Conservation (phyloP, 2,888 invertebrate genomes). For the Drymonia ruficornis region DNA sequence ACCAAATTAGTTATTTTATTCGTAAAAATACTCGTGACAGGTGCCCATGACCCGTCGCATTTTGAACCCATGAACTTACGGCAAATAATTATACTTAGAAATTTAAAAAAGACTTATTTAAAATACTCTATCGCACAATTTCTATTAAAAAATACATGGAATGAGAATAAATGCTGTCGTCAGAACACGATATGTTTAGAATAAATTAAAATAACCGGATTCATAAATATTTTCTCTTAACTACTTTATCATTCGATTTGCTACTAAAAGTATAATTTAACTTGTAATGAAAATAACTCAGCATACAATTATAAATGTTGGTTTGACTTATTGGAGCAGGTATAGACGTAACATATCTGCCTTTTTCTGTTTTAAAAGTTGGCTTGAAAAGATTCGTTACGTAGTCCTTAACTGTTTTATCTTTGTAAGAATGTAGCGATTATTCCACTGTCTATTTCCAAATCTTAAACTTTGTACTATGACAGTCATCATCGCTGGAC, state of each 20-base stretch:
- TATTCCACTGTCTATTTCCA: too few relatives aligned
- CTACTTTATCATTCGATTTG: neutral
- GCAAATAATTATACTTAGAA: constrained; percentile 5
- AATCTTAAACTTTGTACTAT: neutral
- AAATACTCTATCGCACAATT: neutral
- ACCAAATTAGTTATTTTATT: constrained; percentile 3
- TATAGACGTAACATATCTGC: too few relatives aligned
- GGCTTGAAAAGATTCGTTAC: too few relatives aligned
- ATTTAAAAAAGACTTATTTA: neutral
- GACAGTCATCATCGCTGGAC: constrained; percentile 24
- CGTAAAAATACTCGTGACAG: constrained; percentile 15
- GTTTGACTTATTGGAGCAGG: too few relatives aligned
- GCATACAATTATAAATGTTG: too few relatives aligned
- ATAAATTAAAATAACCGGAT: neutral
- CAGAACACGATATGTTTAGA: neutral
- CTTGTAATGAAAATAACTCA: too few relatives aligned
- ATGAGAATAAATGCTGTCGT: neutral
- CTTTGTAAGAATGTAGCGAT: too few relatives aligned
- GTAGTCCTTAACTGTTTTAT: too few relatives aligned
- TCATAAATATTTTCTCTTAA: constrained; percentile 4
- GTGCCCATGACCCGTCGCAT: constrained; percentile 19
- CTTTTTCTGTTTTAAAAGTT: too few relatives aligned
- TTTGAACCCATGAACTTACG: constrained; percentile 20
- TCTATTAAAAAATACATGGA: neutral
- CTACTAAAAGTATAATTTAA: neutral